Evolutionary conservation across 2,888 invertebrate species (phyloP), one percentile per base, ranked within the genome.

Genomic region (Kuschelorhynchus macadamiae): DNA sequence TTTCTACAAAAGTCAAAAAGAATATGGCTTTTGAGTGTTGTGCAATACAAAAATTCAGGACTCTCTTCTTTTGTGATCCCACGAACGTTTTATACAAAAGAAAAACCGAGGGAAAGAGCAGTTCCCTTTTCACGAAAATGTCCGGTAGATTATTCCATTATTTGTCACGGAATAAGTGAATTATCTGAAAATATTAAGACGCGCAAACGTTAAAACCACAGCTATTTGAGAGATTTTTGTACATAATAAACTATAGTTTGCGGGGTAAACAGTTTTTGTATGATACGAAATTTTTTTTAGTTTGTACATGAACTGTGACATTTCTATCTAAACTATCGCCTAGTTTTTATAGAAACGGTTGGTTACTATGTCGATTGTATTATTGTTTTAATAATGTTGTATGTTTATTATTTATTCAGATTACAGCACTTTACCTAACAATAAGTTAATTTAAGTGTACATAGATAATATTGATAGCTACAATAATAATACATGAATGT

Each of bases 221-320:
- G 12, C 7, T 20, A 17, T 3, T n/a, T 36, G 36, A 7, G 30
- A 7, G n/a, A 41, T 21, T 21, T 42, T 42, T 55, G 55, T 55
- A 55, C 25, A 42, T 39, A 52, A 55, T n/a, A 36, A 17, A 30
- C 3, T 30, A 55, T 42, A 25, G 30, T 55, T 53, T 55, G 30
- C 25, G 18, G 55, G 55, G 39, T 30, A 44, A 65, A 44, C 64
- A 65, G 64, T 65, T 65, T 65, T 57, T 65, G 57, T 65, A 56
- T 56, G 63, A 64, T 49, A 56, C 20, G 12, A 49, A 33, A 21
- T 32, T 33, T 46, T 8, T 9, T 42, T 36, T 50, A 33, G 32
- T 62, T 62, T 55, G 62, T 62, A 62, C 62, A 62, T 62, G 41
- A 62, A 62, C 62, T 62, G 62, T 55, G 36, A 41, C 25, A 7